phyloP scores from a whole-genome alignment of 2,797 vertebrate genomes.

The Phrynocephalus guinanensis region DNA sequence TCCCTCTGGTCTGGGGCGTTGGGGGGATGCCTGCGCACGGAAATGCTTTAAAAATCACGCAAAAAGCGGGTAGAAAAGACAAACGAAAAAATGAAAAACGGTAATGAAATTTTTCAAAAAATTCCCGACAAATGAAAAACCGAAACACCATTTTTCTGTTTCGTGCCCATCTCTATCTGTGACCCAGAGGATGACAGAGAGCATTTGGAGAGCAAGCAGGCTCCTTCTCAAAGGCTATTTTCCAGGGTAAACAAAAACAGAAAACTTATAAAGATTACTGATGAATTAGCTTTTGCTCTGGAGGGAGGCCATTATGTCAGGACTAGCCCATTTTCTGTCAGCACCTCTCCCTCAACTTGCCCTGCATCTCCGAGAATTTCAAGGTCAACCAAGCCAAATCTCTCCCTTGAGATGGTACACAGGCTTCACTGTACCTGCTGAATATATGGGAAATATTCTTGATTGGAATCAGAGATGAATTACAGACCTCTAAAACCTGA shows the following conservation, averaged over 20 bases:
- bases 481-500: neutral
- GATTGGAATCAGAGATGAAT: neutral
- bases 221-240: slow-evolving; percentile 51
- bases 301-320: slow-evolving; percentile 47
- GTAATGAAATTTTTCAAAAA: too few relatives aligned
- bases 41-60: too few relatives aligned
- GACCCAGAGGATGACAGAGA: slow-evolving; percentile 42
- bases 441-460: slow-evolving; percentile 34
- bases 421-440: neutral
- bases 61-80: too few relatives aligned
- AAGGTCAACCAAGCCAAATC: slow-evolving; percentile 30
- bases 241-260: slow-evolving; percentile 61
- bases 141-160: too few relatives aligned
- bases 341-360: neutral
- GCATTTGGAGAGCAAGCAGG: neutral
- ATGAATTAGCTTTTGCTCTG: slow-evolving; percentile 43
- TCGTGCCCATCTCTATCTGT: neutral
- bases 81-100: too few relatives aligned
- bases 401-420: neutral
- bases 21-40: too few relatives aligned
- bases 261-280: slow-evolving; percentile 40
- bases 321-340: slow-evolving; percentile 52
- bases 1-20: too few relatives aligned
- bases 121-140: too few relatives aligned
- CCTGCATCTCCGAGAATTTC: slow-evolving; percentile 42